Percentiles rank a stretch among this genome's conserved stretches.
Evolutionary conservation across 2,888 invertebrate genomes (phyloP).

Genomic region (Trichacis sp.): DNA sequence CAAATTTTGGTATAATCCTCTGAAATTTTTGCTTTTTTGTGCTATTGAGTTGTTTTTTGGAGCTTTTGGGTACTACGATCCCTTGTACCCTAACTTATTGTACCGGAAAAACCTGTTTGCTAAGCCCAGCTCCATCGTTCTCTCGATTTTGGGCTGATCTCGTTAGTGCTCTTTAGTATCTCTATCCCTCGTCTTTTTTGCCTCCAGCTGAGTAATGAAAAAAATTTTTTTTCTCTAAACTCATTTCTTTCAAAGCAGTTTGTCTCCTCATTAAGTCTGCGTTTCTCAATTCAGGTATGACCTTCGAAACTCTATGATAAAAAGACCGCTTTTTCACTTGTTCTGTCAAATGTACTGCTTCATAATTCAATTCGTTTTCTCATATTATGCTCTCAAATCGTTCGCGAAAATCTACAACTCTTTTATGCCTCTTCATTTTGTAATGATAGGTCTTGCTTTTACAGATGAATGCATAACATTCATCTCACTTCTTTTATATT

Average conservation of each 20-base stretch:
- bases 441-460: conserved; percentile 26
- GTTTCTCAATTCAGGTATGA: conserved; percentile 22
- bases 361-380: conserved; percentile 32
- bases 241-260: conserved; percentile 18
- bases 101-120: conserved; percentile 14
- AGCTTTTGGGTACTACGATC: conserved; percentile 11
- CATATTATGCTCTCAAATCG: conserved; percentile 32
- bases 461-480: conserved; percentile 35
- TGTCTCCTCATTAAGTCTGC: conserved; percentile 28
- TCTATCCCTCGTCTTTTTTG: background rate
- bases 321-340: conserved; percentile 36
- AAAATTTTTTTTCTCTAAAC: background rate
- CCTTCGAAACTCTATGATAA: conserved; percentile 27
- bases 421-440: conserved; percentile 35
- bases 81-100: conserved; percentile 16
- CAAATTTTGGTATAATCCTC: too few species aligned
- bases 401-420: conserved; percentile 36
- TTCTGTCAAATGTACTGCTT: conserved; percentile 28
- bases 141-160: background rate
- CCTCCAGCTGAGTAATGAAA: background rate
- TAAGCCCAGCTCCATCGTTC: background rate
- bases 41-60: background rate
- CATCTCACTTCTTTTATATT: conserved; percentile 21
- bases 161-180: too few species aligned
- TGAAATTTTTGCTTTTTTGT: too few species aligned